Evolutionary conservation across 2,888 invertebrate species (phyloP).

Genomic region (Liposcelis brunnea): DNA sequence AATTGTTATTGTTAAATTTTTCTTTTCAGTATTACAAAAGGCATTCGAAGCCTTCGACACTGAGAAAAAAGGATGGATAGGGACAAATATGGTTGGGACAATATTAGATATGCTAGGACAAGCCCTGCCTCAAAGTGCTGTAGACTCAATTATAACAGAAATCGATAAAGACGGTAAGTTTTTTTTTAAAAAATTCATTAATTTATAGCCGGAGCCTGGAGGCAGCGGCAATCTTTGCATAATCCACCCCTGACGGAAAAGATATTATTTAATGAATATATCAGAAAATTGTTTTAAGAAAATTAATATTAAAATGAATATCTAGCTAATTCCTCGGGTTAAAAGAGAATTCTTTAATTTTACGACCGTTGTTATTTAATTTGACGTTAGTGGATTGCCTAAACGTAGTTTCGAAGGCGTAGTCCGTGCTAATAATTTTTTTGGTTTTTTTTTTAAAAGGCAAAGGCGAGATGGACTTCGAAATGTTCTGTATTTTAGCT

Average conservation of each 20-base stretch:
- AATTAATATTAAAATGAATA: too few species aligned
- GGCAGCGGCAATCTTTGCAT: too few species aligned
- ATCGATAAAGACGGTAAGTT: constrained; percentile 35
- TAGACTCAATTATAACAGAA: constrained; percentile 37
- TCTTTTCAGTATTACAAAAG: constrained; percentile 27
- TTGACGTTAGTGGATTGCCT: not conserved
- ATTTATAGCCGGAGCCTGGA: too few species aligned
- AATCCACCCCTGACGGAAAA: not conserved
- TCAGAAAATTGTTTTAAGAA: too few species aligned
- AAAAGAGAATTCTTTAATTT: too few species aligned
- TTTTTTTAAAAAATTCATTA: too few species aligned
- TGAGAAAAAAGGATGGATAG: constrained; percentile 31
- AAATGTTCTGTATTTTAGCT: constrained; percentile 34
- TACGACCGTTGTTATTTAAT: too few species aligned
- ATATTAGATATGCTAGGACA: constrained; percentile 33
- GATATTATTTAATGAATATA: too few species aligned
- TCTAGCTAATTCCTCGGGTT: too few species aligned
- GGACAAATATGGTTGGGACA: constrained; percentile 29
- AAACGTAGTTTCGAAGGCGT: not conserved
- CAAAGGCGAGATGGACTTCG: constrained; percentile 35
- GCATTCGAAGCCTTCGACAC: constrained; percentile 35
- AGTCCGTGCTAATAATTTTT: not conserved
- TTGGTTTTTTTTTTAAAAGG: constrained; percentile 22
- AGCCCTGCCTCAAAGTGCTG: constrained; percentile 31
- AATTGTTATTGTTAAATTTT: not conserved